A percentile compares a stretch with the other conserved stretches of the same genome.
These are phyloP conservation scores for Phymastichus coffea DNA, from an alignment of 1,140 invertebrate species.

Conservation along the genomic window DNA sequence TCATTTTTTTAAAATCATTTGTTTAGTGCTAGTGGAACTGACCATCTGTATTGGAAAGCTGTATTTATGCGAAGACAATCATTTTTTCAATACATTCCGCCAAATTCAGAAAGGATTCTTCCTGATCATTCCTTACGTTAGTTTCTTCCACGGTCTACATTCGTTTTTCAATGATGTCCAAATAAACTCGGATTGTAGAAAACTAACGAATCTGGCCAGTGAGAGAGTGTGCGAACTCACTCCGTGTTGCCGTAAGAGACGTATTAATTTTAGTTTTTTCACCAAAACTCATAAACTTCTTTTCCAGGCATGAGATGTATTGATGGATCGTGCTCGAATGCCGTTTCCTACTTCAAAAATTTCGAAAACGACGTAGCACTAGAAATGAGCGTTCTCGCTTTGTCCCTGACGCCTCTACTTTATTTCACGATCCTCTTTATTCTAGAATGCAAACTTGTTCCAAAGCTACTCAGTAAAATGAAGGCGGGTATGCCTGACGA, in stretches of 20 bases:
- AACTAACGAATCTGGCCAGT: no score
- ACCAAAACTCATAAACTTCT: no score
- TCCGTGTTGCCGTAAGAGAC: slow-evolving; percentile 44
- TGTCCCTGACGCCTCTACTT: slow-evolving; percentile 39
- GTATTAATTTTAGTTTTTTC: no score
- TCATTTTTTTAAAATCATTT: no score
- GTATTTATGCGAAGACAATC: no score
- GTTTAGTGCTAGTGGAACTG: no score
- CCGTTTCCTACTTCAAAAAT: slow-evolving; percentile 38
- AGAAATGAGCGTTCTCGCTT: slow-evolving; percentile 37
- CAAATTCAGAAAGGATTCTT: slow-evolving; percentile 41
- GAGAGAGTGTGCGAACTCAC: slow-evolving; percentile 37
- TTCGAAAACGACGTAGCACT: slow-evolving; percentile 37
- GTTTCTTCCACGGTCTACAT: slow-evolving; percentile 44
- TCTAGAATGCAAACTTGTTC: slow-evolving; percentile 40
- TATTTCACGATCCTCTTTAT: slow-evolving; percentile 43
- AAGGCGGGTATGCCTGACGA: slow-evolving; percentile 25
- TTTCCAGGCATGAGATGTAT: slow-evolving; percentile 37
- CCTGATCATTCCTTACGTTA: slow-evolving; percentile 45
- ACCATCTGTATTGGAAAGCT: no score
- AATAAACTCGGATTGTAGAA: slow-evolving; percentile 43
- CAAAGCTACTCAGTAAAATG: slow-evolving; percentile 33
- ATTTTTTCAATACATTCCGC: no score
- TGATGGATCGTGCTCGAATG: slow-evolving; percentile 40
- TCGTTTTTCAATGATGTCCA: slow-evolving; percentile 37